Conservation (phyloP, 2,113 vertebrate species). For the Tetraodon nigroviridis region DNA sequence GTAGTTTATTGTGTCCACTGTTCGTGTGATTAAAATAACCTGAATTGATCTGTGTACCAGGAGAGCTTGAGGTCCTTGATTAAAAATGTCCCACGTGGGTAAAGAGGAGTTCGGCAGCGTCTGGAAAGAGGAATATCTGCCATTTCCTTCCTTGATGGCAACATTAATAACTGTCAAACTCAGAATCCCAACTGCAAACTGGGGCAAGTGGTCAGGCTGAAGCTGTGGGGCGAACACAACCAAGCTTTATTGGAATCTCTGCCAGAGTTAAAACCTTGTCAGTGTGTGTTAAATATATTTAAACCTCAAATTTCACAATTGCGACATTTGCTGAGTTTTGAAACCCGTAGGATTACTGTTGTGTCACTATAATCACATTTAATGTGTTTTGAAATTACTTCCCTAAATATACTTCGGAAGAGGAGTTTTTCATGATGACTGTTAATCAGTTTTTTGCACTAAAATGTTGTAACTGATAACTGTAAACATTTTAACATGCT, state of each 20-base stretch:
- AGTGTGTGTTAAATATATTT: neutral
- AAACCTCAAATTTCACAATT: neutral
- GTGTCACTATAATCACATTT: too few relatives aligned
- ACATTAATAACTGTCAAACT: constrained; percentile 65
- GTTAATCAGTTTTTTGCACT: too few relatives aligned
- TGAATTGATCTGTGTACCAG: constrained; percentile 44
- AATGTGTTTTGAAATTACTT: too few relatives aligned
- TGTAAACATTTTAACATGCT: too few relatives aligned
- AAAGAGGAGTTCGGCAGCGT: constrained; percentile 40
- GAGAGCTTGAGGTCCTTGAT: constrained; percentile 42
- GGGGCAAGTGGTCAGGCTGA: constrained; percentile 47
- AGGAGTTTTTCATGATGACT: too few relatives aligned
- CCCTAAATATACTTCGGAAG: too few relatives aligned
- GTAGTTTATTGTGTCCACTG: constrained; percentile 45
- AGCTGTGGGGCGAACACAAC: constrained; percentile 63
- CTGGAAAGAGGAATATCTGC: constrained; percentile 34
- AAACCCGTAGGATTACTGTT: too few relatives aligned
- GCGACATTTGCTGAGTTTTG: too few relatives aligned
- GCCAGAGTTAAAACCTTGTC: constrained; percentile 28
- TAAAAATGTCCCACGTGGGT: constrained; percentile 52
- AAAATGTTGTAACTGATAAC: too few relatives aligned
- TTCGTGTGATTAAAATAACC: constrained; percentile 32
- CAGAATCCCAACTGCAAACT: constrained; percentile 50
- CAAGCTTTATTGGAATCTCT: constrained; percentile 61
- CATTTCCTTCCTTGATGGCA: constrained; percentile 46